Evolutionary conservation across 2,113 vertebrate genomes (phyloP).

Genomic region (Notiomystis cincta): DNA sequence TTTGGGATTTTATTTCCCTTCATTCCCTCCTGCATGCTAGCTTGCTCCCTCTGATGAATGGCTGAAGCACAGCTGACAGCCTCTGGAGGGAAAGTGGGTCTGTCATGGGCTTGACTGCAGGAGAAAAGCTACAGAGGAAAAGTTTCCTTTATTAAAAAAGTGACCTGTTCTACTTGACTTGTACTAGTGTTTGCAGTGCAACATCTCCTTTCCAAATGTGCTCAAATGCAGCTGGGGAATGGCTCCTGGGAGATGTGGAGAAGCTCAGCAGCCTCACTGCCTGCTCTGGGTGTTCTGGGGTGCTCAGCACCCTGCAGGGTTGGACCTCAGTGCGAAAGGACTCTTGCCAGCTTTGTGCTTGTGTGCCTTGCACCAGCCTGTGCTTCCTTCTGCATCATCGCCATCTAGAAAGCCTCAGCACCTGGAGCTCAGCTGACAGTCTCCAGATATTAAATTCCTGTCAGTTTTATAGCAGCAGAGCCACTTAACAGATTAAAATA

Average conservation of each 20-base stretch:
- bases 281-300: not conserved
- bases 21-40: not conserved
- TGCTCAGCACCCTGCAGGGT: not conserved
- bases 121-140: not conserved
- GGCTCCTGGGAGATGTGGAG: not conserved
- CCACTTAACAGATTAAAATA: constrained; percentile 65
- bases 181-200: not conserved
- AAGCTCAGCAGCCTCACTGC: not conserved
- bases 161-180: not conserved
- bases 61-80: not conserved
- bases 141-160: not conserved
- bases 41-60: not conserved
- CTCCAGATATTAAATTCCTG: constrained; percentile 38
- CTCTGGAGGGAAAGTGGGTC: not conserved
- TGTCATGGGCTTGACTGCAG: not conserved
- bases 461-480: constrained; percentile 44
- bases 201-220: not conserved
- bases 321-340: accelerated
- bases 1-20: not conserved
- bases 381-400: not conserved
- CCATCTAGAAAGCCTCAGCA: not conserved
- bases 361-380: not conserved
- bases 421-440: constrained; percentile 44
- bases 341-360: not conserved
- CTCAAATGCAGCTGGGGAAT: not conserved